A percentile compares a stretch with the other conserved stretches of the same genome.
phyloP scores from a whole-genome alignment of 2,113 vertebrate species.

The Microtus ochrogaster region DNA sequence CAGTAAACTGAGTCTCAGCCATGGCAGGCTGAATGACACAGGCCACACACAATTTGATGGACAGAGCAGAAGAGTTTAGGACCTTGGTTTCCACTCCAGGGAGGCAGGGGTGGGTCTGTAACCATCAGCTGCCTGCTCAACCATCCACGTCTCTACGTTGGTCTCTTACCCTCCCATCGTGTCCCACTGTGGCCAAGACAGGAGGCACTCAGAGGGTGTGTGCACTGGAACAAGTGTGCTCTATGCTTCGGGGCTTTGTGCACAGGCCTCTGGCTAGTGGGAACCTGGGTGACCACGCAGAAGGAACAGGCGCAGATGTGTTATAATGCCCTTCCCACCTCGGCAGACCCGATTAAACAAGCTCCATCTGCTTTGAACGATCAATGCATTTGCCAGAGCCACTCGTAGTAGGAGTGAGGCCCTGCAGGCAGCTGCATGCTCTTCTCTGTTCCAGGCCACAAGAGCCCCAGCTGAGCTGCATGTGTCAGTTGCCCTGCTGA shows the following conservation, averaged over 20 bases:
- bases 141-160: too few relatives aligned
- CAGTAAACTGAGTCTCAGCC: not conserved
- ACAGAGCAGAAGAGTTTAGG: not conserved
- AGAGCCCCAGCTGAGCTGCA: not conserved
- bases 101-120: too few relatives aligned
- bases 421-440: constrained; percentile 70
- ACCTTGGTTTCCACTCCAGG: not conserved
- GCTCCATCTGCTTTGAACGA: constrained; percentile 79
- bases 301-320: constrained; percentile 68
- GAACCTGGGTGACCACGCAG: constrained; percentile 11
- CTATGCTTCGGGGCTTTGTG: not conserved
- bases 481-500: not conserved
- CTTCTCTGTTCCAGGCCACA: not conserved
- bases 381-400: constrained; percentile 73
- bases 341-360: constrained; percentile 83
- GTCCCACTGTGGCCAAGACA: not conserved
- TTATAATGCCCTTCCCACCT: constrained; percentile 65
- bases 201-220: not conserved
- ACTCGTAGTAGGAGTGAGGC: constrained; percentile 31
- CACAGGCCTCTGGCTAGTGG: not conserved
- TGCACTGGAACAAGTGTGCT: not conserved
- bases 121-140: not conserved
- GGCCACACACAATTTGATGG: too few relatives aligned
- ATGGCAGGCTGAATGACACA: not conserved
- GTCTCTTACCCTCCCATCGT: too few relatives aligned